Conservation (phyloP, 2,797 vertebrate genomes). For the Lateolabrax maculatus region DNA sequence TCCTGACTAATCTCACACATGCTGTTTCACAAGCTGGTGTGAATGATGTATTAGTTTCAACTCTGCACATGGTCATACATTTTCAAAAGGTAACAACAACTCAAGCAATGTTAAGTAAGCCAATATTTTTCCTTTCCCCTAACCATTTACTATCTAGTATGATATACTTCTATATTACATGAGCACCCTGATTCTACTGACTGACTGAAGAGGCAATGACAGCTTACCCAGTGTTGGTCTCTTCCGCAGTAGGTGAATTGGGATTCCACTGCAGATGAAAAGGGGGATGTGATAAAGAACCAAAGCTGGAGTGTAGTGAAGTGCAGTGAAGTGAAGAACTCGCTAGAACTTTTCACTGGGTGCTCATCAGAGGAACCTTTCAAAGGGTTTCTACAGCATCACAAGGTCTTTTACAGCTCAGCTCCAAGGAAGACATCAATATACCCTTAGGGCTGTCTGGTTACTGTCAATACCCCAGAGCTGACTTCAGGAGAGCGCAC, state of each 20-base stretch:
- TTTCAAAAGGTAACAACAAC: conserved; percentile 38
- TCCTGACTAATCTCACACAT: conserved; percentile 44
- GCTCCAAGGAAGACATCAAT: conserved; percentile 68
- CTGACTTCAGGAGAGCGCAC: conserved; percentile 61
- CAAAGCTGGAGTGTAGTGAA: conserved; percentile 52
- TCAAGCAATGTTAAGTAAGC: background rate
- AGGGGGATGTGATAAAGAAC: conserved; percentile 52
- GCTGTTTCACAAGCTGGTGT: conserved; percentile 33
- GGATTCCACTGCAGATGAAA: conserved; percentile 53
- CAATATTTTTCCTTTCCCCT: background rate
- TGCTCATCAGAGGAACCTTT: conserved; percentile 74
- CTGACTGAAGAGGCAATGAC: conserved; percentile 20
- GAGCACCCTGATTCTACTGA: conserved; percentile 17
- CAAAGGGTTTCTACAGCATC: conserved; percentile 64
- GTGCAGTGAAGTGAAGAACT: conserved; percentile 66
- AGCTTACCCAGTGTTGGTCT: conserved; percentile 28
- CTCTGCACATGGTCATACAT: conserved; percentile 38
- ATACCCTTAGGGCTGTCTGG: conserved; percentile 65
- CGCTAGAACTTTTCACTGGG: conserved; percentile 57
- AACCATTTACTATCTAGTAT: background rate
- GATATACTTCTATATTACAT: background rate
- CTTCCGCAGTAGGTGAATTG: conserved; percentile 43
- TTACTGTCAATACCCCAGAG: conserved; percentile 64
- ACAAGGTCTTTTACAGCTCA: conserved; percentile 65
- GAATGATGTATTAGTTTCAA: conserved; percentile 35